Conservation (phyloP, 1,140 invertebrate species). For the Melitaea cinxia region DNA sequence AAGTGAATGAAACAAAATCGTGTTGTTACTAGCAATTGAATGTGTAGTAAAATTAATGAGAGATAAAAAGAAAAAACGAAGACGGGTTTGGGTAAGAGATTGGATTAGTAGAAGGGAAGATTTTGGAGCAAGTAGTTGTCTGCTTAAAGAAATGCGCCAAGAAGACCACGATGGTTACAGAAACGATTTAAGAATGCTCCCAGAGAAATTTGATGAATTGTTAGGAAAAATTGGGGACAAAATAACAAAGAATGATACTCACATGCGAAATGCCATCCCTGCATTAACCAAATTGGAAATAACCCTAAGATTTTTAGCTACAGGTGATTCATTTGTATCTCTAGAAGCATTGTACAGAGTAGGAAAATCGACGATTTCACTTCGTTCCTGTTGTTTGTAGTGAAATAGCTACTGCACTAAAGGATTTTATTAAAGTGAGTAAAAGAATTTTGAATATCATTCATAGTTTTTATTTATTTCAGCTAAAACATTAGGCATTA, state of each 20-base stretch:
- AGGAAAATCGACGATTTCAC: slow-evolving; percentile 26
- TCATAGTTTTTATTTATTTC: too few relatives aligned
- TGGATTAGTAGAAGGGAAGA: too few relatives aligned
- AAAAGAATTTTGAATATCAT: slow-evolving; percentile 19
- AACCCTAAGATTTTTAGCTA: slow-evolving; percentile 35
- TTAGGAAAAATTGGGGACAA: slow-evolving; percentile 27
- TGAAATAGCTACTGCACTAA: slow-evolving; percentile 20
- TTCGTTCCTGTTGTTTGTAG: slow-evolving; percentile 18
- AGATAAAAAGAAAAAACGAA: too few relatives aligned
- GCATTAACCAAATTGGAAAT: slow-evolving; percentile 29
- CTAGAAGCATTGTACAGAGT: slow-evolving; percentile 26
- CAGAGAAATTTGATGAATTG: slow-evolving; percentile 22
- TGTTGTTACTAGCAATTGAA: too few relatives aligned
- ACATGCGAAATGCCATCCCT: slow-evolving; percentile 28
- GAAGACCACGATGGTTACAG: neutral
- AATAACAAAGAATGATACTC: slow-evolving; percentile 27
- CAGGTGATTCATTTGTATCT: slow-evolving; percentile 31
- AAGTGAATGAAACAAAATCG: too few relatives aligned
- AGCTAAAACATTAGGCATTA: too few relatives aligned
- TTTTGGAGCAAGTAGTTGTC: too few relatives aligned
- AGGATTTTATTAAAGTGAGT: slow-evolving; percentile 22
- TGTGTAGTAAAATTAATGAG: too few relatives aligned
- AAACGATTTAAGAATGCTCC: slow-evolving; percentile 29
- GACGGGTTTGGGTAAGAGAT: too few relatives aligned
- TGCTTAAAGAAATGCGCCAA: too few relatives aligned